Evolutionary conservation across 2,888 invertebrate genomes (phyloP).

Genomic region (Drosophila paranaensis): DNA sequence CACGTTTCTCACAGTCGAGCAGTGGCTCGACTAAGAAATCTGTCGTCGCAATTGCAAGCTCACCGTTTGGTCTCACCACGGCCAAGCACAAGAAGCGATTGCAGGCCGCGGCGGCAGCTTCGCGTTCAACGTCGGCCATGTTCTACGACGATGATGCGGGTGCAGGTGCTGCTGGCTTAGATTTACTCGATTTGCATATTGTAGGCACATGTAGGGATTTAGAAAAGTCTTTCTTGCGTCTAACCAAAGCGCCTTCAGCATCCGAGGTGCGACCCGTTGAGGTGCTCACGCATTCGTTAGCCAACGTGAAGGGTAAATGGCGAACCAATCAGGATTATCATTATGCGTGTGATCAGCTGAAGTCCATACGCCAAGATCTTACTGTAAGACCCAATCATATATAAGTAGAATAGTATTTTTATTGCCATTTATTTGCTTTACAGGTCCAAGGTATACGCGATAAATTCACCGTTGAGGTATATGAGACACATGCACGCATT

Average conservation of each 20-base stretch:
- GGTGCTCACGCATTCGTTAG: constrained; percentile 93
- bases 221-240: constrained; percentile 97
- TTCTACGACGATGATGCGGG: constrained; percentile 86
- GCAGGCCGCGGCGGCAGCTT: constrained; percentile 44
- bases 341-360: constrained; percentile 99
- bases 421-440: neutral
- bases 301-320: constrained; percentile 97
- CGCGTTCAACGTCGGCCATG: constrained; percentile 67
- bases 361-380: constrained; percentile 99
- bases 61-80: constrained; percentile 74
- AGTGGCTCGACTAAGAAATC: constrained; percentile 74
- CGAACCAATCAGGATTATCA: constrained; percentile 95
- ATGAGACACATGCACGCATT: constrained; percentile 99
- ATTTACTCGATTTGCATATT: constrained; percentile 94
- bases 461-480: constrained; percentile 97
- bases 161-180: constrained; percentile 89
- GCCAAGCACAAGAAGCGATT: constrained; percentile 67
- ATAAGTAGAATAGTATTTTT: neutral
- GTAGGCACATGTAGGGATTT: constrained; percentile 97
- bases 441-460: constrained; percentile 98
- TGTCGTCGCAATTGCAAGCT: constrained; percentile 80
- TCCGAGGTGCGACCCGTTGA: constrained; percentile 95
- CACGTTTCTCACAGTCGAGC: constrained; percentile 88
- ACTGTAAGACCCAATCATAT: constrained; percentile 89
- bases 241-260: constrained; percentile 97